Evolutionary conservation across 1,140 invertebrate genomes (phyloP), one percentile per base, ranked within the genome.

Genomic region (Scaptomyza hsui): DNA sequence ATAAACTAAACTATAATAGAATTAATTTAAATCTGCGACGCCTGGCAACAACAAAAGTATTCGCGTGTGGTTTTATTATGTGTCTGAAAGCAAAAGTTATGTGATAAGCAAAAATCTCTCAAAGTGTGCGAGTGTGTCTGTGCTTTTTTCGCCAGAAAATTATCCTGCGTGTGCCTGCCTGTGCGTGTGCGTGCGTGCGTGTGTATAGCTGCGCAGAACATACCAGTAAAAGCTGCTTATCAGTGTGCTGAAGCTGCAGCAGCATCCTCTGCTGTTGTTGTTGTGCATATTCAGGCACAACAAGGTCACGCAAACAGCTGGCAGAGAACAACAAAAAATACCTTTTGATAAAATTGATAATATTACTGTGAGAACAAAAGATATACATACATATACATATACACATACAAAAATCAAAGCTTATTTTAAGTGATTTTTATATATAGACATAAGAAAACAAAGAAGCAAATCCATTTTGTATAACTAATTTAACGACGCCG

Each of bases 241-340:
- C 68, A 75, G 52, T 51, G 45, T 51, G 45, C 39, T 26, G 16
- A 42, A 41, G 47, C 64, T 57, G 48, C 39, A 21, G 32, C 64
- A 49, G 21, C 56, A 69, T 49, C 37, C 56, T 60, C 13, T 67
- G 63, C 62, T 68, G 69, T 60, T 72, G 59, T 65, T 39, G 69
- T 60, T 72, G 59, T 65, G 32, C 32, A 13, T 12, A 59, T 56
- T 53, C 70, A 35, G 70, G 32, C 70, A 41, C 45, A 59, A 37
- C 79, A 83, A 83, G 82, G 74, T 62, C 74, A 78, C 52, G 15
- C 13, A 62, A 72, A 78, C 82, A 82, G 82, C 82, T 86, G 82
- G 71, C 24, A 75, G 16, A 41, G 51, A 37, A 24, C 53, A 51
- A 29, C 42, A 53, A 47, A 72, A 21, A 13, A 15, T 51, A 32